Conservation (phyloP, 1,140 invertebrate genomes). For the Bombus terrestris region DNA sequence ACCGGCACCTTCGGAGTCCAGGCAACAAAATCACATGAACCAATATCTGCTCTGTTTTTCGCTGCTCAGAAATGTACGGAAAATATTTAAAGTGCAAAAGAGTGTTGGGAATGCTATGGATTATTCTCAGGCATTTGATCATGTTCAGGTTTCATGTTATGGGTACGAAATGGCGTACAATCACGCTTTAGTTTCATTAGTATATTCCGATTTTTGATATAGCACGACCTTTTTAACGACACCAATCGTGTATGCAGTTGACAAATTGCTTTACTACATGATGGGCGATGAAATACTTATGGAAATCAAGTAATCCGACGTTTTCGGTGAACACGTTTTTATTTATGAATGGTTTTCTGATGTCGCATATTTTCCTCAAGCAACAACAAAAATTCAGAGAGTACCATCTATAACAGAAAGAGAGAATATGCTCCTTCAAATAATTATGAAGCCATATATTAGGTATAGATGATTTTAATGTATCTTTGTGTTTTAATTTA, state of each 20-base stretch:
- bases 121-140: slow-evolving; percentile 56
- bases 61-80: slow-evolving; percentile 77
- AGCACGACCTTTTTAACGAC: not conserved
- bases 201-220: fast-evolving
- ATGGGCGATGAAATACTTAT: slow-evolving; percentile 67
- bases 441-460: slow-evolving; percentile 77
- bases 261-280: slow-evolving; percentile 70
- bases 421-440: slow-evolving; percentile 70
- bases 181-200: fast-evolving
- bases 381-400: slow-evolving; percentile 45
- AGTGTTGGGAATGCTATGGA: slow-evolving; percentile 82
- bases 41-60: slow-evolving; percentile 80
- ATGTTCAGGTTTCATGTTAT: fast-evolving
- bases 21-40: slow-evolving; percentile 33
- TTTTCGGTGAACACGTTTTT: slow-evolving; percentile 82
- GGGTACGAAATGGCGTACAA: not conserved
- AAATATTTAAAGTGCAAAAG: slow-evolving; percentile 73
- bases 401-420: slow-evolving; percentile 63
- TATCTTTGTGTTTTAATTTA: too few relatives aligned
- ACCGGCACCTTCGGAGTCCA: not conserved
- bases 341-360: slow-evolving; percentile 81
- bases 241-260: slow-evolving; percentile 62
- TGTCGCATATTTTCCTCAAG: slow-evolving; percentile 78
- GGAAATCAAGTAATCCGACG: slow-evolving; percentile 78
- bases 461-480: slow-evolving; percentile 68